Evolutionary conservation across 2,113 vertebrate species (phyloP), one percentile per base, ranked within the genome.

Genomic region (Ctenomys sociabilis): DNA sequence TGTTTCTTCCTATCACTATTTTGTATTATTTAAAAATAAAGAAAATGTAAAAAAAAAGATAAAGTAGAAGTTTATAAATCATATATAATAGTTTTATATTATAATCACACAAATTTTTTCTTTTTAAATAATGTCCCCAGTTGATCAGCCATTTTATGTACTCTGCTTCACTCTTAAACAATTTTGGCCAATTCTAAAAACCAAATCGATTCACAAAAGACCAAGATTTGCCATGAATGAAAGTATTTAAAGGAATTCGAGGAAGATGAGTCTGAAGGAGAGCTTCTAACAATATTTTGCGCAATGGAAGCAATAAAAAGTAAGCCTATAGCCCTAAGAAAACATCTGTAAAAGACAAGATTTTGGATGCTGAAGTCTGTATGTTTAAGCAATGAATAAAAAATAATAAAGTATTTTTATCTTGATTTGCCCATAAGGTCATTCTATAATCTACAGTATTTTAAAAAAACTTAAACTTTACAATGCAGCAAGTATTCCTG

Each of bases 231-330:
- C 22, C 7, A 64, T 14, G 54, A 90, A 40, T 68, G 49, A 87
- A 95, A 61, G 90, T 32, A 92, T 87, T 95, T 84, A 72, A 90
- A 92, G 80, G 54, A 84, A 80, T 75, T 40, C 59, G 35, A 77
- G 30, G 26, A 84, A 90, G 85, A 52, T 21, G n/a, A 90, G 59
- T 49, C 61, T 72, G 24, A 66, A 93, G 52, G 22, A 63, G 78
- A 81, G 1, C 61, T 77, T 91, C n/a, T 63, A 64, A 86, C 90
- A 66, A 30, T 68, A 84, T 66, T 90, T 52, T 90, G 45, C 9
- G 87, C 63, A 37, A 40, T n/a, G 12, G 32, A 11, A 84, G 37
- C 37, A 3, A 72, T 82, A 75, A 88, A 49, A 72, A 75, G 57
- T 57, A 85, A 40, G 70, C 24, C 72, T 12, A 59, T 11, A 52